These are phyloP conservation scores for Vombatus ursinus DNA, from an alignment of 2,113 vertebrate genomes.

Conservation along the genomic window DNA sequence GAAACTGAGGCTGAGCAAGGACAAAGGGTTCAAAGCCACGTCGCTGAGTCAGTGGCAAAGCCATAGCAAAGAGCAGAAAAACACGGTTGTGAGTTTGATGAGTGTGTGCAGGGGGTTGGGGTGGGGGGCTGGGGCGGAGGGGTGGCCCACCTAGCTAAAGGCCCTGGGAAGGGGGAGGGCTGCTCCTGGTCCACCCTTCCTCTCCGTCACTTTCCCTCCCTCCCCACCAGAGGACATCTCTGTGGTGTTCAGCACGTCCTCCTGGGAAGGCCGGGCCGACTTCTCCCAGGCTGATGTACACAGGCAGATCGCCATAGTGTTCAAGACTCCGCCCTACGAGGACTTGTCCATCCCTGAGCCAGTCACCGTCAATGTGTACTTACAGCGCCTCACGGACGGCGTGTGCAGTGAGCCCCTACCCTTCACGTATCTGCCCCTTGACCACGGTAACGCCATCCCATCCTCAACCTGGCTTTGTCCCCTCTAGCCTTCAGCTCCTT, in stretches of 20 bases:
- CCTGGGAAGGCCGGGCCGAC: slow-evolving; percentile 92
- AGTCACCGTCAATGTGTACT: slow-evolving; percentile 85
- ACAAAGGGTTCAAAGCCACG: background rate
- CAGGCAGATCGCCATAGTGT: slow-evolving; percentile 94
- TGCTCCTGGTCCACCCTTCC: background rate
- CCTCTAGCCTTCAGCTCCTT: fast-evolving
- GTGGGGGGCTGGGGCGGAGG: background rate
- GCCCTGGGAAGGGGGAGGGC: background rate
- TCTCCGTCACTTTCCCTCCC: background rate
- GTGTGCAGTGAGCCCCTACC: slow-evolving; percentile 90
- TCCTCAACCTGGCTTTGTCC: no score
- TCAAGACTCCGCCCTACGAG: slow-evolving; percentile 91
- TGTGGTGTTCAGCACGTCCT: slow-evolving; percentile 88
- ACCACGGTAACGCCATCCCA: slow-evolving; percentile 81
- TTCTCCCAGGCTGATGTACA: slow-evolving; percentile 96
- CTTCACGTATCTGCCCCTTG: slow-evolving; percentile 90
- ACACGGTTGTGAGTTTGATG: background rate
- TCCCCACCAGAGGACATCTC: slow-evolving; percentile 89
- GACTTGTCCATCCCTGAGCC: slow-evolving; percentile 89
- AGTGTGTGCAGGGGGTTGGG: fast-evolving
- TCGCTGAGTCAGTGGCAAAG: no score
- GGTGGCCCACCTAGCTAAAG: no score
- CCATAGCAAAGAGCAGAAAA: background rate
- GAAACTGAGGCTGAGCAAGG: background rate
- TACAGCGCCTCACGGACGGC: slow-evolving; percentile 91